Percentiles rank a stretch among this genome's conserved stretches.
Evolutionary conservation across 2,888 invertebrate species (phyloP).

Genomic region (Tenthredo livida): DNA sequence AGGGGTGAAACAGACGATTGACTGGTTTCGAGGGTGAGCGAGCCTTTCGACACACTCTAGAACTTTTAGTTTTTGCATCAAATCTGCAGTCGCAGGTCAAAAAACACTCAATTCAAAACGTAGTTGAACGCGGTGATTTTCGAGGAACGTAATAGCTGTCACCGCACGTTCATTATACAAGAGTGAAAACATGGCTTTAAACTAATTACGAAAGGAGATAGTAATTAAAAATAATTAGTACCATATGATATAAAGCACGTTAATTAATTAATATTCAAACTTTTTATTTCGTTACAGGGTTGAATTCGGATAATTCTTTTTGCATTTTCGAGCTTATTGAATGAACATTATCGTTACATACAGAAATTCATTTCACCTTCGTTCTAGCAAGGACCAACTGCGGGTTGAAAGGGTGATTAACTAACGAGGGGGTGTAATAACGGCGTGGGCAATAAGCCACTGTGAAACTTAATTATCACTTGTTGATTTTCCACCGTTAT

Average conservation of each 20-base stretch:
- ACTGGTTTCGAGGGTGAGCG: slow-evolving; percentile 31
- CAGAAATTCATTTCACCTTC: slow-evolving; percentile 16
- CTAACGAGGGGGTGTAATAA: slow-evolving; percentile 33
- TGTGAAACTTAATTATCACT: slow-evolving; percentile 45
- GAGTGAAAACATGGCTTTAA: not conserved
- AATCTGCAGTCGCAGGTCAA: not conserved
- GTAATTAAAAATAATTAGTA: not conserved
- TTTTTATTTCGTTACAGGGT: not conserved
- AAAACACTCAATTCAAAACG: not conserved
- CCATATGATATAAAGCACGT: not conserved
- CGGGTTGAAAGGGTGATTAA: slow-evolving; percentile 46
- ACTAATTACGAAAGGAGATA: not conserved
- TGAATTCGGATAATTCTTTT: slow-evolving; percentile 8
- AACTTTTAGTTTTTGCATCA: slow-evolving; percentile 1
- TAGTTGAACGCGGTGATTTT: not conserved
- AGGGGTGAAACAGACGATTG: slow-evolving; percentile 27
- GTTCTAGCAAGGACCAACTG: slow-evolving; percentile 3
- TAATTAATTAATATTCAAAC: not conserved
- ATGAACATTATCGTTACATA: not conserved
- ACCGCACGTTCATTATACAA: not conserved
- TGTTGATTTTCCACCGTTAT: slow-evolving; percentile 23
- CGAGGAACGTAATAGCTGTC: not conserved
- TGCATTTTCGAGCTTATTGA: not conserved
- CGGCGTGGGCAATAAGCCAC: slow-evolving; percentile 27
- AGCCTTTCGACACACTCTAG: slow-evolving; percentile 12